phyloP scores from a whole-genome alignment of 2,888 invertebrate genomes.

The Noctua fimbriata region DNA sequence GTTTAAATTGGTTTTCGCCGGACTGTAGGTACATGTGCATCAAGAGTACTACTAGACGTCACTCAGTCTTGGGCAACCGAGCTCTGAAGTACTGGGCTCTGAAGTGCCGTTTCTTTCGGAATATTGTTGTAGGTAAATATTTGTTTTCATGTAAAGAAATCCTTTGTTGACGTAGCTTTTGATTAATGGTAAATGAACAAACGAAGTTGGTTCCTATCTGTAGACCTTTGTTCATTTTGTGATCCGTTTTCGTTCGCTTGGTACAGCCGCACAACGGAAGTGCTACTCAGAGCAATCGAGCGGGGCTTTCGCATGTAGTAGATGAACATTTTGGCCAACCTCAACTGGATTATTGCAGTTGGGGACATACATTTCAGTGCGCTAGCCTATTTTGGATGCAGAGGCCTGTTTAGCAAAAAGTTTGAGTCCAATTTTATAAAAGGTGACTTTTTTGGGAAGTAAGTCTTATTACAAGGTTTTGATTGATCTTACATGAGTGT shows the following conservation, averaged over 20 bases:
- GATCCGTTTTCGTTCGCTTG: background rate
- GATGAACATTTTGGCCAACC: background rate
- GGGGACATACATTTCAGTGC: background rate
- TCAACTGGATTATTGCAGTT: background rate
- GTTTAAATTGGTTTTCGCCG: background rate
- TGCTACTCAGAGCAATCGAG: background rate
- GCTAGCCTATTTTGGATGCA: background rate
- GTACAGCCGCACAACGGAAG: background rate
- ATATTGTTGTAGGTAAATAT: background rate
- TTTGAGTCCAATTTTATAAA: background rate
- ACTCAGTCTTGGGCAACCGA: background rate
- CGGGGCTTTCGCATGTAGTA: background rate
- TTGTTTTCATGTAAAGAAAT: background rate
- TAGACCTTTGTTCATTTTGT: background rate
- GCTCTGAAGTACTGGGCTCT: background rate
- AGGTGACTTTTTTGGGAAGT: background rate
- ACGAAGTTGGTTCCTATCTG: background rate
- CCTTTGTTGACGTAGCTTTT: background rate
- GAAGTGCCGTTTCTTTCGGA: too few relatives aligned
- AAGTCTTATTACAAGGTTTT: background rate
- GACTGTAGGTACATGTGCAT: background rate
- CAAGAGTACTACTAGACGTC: background rate
- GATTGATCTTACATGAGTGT: background rate
- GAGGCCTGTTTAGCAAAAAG: background rate
- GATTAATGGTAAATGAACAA: background rate